phyloP scores from a whole-genome alignment of 2,797 vertebrate genomes.

The Cheirogaleus major region DNA sequence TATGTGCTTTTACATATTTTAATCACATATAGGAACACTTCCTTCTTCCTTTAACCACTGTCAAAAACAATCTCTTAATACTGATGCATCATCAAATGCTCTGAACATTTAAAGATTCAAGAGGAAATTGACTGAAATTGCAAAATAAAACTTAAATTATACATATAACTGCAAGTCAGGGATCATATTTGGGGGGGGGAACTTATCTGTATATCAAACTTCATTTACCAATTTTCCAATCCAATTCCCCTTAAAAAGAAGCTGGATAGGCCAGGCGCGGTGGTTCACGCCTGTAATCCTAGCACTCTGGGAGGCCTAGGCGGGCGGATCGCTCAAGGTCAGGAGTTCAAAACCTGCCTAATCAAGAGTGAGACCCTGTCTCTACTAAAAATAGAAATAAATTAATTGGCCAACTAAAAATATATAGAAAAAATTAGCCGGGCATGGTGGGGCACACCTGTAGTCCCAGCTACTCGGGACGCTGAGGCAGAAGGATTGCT shows the following conservation, averaged over 20 bases:
- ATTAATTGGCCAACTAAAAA: no score
- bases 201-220: neutral
- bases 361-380: no score
- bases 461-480: no score
- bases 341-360: no score
- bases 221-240: conserved; percentile 15
- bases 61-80: conserved; percentile 30
- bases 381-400: no score
- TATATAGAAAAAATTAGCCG: no score
- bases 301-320: no score
- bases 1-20: conserved; percentile 8
- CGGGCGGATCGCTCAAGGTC: no score
- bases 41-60: neutral
- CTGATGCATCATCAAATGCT: neutral
- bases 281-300: no score
- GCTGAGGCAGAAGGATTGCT: no score
- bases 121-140: conserved; percentile 30
- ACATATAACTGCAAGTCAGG: neutral
- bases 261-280: neutral
- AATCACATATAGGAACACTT: neutral
- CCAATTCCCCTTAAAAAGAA: neutral
- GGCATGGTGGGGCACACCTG: no score
- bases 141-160: conserved; percentile 16
- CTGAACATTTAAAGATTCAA: neutral
- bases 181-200: neutral